Conservation (phyloP, 2,888 invertebrate species). For the Lypha dubia region DNA sequence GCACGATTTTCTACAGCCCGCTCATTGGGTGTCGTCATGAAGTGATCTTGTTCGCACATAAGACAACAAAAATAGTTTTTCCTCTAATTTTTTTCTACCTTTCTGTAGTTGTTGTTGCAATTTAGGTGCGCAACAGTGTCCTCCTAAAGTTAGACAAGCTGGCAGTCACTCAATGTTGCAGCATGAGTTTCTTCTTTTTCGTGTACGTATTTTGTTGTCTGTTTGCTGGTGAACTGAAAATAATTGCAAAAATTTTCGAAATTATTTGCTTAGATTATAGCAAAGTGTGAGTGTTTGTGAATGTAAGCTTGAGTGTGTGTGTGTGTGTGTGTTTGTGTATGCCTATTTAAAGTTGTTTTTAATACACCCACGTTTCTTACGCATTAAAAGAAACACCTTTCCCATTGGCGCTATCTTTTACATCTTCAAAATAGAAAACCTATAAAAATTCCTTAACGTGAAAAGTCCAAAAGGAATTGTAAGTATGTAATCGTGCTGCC, state of each 20-base stretch:
- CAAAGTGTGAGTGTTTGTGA: slow-evolving; percentile 16
- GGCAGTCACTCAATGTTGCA: slow-evolving; percentile 68
- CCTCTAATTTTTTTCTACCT: slow-evolving; percentile 18
- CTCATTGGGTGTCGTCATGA: slow-evolving; percentile 73
- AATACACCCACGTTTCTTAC: slow-evolving; percentile 71
- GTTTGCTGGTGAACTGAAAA: slow-evolving; percentile 51
- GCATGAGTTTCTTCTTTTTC: slow-evolving; percentile 18
- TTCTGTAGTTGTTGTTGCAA: slow-evolving; percentile 19
- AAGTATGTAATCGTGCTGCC: slow-evolving; percentile 69
- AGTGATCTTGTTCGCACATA: slow-evolving; percentile 73
- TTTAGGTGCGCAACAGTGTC: slow-evolving; percentile 65
- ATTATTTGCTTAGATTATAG: slow-evolving; percentile 68
- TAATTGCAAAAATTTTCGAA: slow-evolving; percentile 68
- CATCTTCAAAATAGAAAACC: slow-evolving; percentile 69
- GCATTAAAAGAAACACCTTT: slow-evolving; percentile 72
- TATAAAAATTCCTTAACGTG: slow-evolving; percentile 66
- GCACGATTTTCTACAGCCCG: slow-evolving; percentile 68
- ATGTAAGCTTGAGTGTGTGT: background rate
- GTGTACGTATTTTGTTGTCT: background rate
- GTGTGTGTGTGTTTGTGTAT: slow-evolving; percentile 11
- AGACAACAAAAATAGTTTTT: slow-evolving; percentile 65
- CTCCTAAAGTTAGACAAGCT: slow-evolving; percentile 66
- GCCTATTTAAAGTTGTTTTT: slow-evolving; percentile 4
- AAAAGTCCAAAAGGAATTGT: slow-evolving; percentile 54
- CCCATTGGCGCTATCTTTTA: slow-evolving; percentile 70